Base-by-base conservation (phyloP, 2,113 vertebrate genomes). In the Percina caprodes region DNA sequence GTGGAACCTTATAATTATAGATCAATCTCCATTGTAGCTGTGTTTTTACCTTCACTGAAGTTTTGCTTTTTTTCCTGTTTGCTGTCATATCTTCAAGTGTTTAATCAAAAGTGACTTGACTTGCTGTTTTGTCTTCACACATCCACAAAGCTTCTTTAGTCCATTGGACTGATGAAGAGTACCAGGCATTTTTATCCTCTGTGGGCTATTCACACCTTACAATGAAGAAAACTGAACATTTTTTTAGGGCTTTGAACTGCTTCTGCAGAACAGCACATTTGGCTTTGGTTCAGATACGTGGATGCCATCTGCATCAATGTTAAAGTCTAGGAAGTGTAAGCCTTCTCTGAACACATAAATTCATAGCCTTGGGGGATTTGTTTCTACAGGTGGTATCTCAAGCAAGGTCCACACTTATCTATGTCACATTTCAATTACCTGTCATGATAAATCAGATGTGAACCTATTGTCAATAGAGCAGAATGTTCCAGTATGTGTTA, bases 221-320 rank as follows among this genome's bases (percentile, higher is more conserved):
- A 51, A 42, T 19, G 52, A 65, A 79, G 21, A 66, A 69, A 61
- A 59, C 62, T 66, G 35, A 73, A 74, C 26, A n/a, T n/a, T 60
- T 49, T 70, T 69, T 68, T 4, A 6, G 35, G 35, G 13, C 56
- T 79, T 75, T 82, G 49, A 76, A 74, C 21, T 65, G 9, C n/a
- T 79, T 67, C 39, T 3, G 4, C 7, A 15, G 11, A 74, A 63
- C 39, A 26, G 66, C 56, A 58, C 55, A 45, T 62, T 3, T 26
- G 63, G 56, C 54, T 55, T 54, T 33, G 19, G 35, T 52, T 62
- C 7, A 51, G n/a, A 51, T 30, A 45, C 58, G 18, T 58, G 51
- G 24, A 69, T 16, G 18, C 33, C 51, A 63, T 39, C 21, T 77
- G 18, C 23, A 35, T 68, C 52, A n/a, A 51, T 9, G 49, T 77